Percentiles rank a stretch among this genome's conserved stretches.
Conservation (phyloP, 2,888 invertebrate species). For the Trissonchulus latispiculum region DNA sequence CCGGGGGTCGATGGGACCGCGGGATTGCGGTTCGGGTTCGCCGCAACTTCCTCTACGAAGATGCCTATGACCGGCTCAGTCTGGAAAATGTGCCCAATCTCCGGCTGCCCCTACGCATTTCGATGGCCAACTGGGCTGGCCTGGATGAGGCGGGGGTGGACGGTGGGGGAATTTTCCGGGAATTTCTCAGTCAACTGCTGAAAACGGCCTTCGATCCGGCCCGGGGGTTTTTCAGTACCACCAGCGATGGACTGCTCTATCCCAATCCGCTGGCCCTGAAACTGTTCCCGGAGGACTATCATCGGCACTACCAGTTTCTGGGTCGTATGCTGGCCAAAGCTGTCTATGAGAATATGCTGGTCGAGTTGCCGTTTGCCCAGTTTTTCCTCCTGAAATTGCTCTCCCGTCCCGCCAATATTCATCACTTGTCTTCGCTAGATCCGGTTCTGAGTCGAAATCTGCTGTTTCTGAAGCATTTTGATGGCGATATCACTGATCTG, state of each 20-base stretch:
- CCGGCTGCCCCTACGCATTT: constrained; percentile 63
- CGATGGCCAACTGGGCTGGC: constrained; percentile 66
- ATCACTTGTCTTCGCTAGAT: constrained; percentile 84
- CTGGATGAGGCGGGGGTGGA: constrained; percentile 92
- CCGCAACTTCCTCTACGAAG: constrained; percentile 90
- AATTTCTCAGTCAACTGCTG: constrained; percentile 82
- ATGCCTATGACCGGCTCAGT: constrained; percentile 86
- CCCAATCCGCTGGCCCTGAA: constrained; percentile 81
- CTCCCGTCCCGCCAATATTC: constrained; percentile 61
- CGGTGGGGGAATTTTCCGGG: constrained; percentile 83
- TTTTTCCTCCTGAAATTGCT: constrained; percentile 84
- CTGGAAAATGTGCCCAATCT: constrained; percentile 78
- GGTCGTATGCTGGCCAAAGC: constrained; percentile 87
- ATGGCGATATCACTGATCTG: constrained; percentile 59
- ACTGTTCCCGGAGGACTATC: constrained; percentile 59
- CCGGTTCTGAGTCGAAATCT: constrained; percentile 79
- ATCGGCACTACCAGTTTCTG: constrained; percentile 74
- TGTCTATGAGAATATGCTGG: constrained; percentile 82
- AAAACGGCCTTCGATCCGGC: constrained; percentile 94
- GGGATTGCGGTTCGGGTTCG: constrained; percentile 37
- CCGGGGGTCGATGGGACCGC: neutral
- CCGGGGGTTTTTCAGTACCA: constrained; percentile 67
- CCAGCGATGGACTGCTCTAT: constrained; percentile 82
- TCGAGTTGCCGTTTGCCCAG: constrained; percentile 86
- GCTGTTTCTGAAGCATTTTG: constrained; percentile 70